These are phyloP conservation scores for Sinonovacula constricta DNA, from an alignment of 1,140 invertebrate genomes.

Conservation along the genomic window DNA sequence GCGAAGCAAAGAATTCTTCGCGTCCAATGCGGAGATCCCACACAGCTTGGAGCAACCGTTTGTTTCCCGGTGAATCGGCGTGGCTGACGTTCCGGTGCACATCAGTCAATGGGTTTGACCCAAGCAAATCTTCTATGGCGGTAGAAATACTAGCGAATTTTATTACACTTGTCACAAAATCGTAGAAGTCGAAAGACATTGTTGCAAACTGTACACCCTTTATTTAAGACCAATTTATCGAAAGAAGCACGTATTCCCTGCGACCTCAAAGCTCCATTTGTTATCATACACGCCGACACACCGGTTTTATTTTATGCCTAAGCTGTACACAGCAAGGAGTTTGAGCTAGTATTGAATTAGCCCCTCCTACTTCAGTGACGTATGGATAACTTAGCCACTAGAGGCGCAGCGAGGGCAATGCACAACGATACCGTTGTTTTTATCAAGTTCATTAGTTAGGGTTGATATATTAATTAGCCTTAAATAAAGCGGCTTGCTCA, in stretches of 20 bases:
- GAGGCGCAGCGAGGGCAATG: too few species aligned
- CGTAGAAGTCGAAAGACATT: constrained; percentile 14
- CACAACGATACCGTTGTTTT: too few species aligned
- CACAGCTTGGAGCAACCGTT: constrained; percentile 72
- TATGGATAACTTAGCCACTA: too few species aligned
- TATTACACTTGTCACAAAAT: constrained; percentile 1
- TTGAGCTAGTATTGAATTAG: too few species aligned
- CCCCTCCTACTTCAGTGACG: too few species aligned
- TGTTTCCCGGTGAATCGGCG: constrained; percentile 19
- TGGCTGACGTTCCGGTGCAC: constrained; percentile 8
- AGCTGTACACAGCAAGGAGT: too few species aligned
- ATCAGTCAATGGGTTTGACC: background rate
- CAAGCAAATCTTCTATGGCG: background rate
- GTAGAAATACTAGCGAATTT: constrained; percentile 7
- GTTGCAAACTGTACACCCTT: constrained; percentile 12
- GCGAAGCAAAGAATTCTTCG: constrained; percentile 77
- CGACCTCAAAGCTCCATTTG: background rate
- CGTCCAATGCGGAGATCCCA: constrained; percentile 78
- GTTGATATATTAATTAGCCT: too few species aligned
- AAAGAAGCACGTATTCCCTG: background rate
- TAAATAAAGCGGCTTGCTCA: too few species aligned
- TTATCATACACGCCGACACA: constrained; percentile 32
- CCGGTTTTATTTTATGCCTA: too few species aligned
- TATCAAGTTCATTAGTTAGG: too few species aligned
- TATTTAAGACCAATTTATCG: background rate